These are phyloP conservation scores for Colostygia pectinataria DNA, from an alignment of 2,888 invertebrate genomes.

Conservation along the genomic window DNA sequence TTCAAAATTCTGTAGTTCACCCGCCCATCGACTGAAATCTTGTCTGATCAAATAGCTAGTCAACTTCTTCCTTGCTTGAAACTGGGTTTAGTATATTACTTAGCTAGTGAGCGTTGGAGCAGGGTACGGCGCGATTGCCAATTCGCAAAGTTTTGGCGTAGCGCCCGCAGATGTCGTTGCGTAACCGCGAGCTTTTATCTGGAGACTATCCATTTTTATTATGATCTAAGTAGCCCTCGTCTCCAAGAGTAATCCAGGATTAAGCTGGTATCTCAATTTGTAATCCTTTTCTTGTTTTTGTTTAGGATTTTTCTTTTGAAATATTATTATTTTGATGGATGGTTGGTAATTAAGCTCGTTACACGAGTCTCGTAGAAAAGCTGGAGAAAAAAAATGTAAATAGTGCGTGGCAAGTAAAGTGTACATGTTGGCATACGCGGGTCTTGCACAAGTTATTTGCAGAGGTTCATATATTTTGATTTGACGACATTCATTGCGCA, in stretches of 20 bases:
- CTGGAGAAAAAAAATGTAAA: too few relatives aligned
- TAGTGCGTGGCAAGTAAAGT: too few relatives aligned
- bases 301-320: slow-evolving; percentile 14
- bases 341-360: neutral
- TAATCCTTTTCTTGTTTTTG: slow-evolving; percentile 32
- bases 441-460: too few relatives aligned
- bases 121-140: slow-evolving; percentile 13
- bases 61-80: slow-evolving; percentile 2
- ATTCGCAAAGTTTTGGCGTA: slow-evolving; percentile 23
- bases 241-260: slow-evolving; percentile 30
- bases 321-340: slow-evolving; percentile 1
- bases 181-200: slow-evolving; percentile 21
- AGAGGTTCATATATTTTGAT: too few relatives aligned
- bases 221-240: slow-evolving; percentile 36
- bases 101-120: slow-evolving; percentile 2
- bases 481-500: too few relatives aligned
- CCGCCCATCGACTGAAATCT: too few relatives aligned
- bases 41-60: neutral
- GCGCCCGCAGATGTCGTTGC: slow-evolving; percentile 24
- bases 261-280: slow-evolving; percentile 35
- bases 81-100: slow-evolving; percentile 1
- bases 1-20: too few relatives aligned
- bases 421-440: too few relatives aligned
- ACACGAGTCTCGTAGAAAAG: neutral
- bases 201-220: slow-evolving; percentile 36